A percentile compares a stretch with the other conserved stretches of the same genome.
These are phyloP conservation scores for Marmota flaviventris DNA, from an alignment of 2,113 vertebrate species.

Conservation along the genomic window DNA sequence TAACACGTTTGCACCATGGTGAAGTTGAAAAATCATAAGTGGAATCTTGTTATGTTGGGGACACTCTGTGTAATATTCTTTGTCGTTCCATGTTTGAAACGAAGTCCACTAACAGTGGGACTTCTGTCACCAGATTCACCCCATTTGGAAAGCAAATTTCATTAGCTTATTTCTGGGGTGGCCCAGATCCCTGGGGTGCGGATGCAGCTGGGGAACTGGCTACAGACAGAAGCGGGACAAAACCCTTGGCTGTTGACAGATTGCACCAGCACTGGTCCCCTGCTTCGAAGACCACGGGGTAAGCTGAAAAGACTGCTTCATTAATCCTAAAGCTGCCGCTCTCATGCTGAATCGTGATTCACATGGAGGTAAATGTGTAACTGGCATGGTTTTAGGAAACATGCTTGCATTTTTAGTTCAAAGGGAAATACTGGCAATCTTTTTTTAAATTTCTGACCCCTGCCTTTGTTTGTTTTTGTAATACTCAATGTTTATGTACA, in stretches of 20 bases:
- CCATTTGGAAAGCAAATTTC: neutral
- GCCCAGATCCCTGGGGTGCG: neutral
- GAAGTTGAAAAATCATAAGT: neutral
- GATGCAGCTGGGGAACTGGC: fast-evolving
- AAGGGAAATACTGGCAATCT: neutral
- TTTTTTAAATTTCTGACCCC: neutral
- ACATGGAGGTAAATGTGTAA: neutral
- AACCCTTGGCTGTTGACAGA: neutral
- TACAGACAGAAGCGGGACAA: neutral
- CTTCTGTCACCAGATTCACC: neutral
- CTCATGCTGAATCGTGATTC: neutral
- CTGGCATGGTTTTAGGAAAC: neutral
- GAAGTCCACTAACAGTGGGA: neutral
- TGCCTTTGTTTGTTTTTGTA: neutral
- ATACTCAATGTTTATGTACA: too few species aligned
- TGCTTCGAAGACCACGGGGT: neutral
- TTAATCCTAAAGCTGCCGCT: neutral
- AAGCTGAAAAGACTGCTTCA: neutral
- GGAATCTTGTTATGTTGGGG: neutral
- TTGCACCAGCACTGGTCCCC: neutral
- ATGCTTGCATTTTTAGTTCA: neutral
- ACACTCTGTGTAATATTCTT: neutral
- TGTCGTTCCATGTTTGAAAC: neutral
- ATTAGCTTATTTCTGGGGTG: neutral
- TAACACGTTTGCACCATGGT: too few species aligned